phyloP scores from a whole-genome alignment of 2,888 invertebrate species.

The Eilema griseolum region DNA sequence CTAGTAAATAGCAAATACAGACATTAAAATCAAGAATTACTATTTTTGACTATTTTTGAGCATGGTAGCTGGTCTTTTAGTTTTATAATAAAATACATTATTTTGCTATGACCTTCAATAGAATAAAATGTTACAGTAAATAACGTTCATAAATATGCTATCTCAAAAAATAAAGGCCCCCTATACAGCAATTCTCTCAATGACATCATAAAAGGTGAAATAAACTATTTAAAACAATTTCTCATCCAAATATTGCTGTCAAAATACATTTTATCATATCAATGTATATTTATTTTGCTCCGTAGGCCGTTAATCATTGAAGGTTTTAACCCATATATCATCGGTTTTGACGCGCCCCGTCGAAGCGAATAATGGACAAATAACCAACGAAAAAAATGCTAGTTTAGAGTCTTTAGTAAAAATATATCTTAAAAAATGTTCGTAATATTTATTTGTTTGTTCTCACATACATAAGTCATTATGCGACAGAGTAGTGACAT shows the following conservation, averaged over 20 bases:
- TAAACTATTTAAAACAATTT: constrained; percentile 22
- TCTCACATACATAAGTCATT: too few relatives aligned
- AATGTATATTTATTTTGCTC: constrained; percentile 37
- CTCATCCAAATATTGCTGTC: constrained; percentile 31
- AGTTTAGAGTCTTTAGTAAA: constrained; percentile 9
- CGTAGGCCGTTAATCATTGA: constrained; percentile 45
- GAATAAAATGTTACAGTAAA: too few relatives aligned
- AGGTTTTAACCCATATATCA: constrained; percentile 55
- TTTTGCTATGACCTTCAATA: too few relatives aligned
- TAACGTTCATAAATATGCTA: too few relatives aligned
- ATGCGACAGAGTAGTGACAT: too few relatives aligned
- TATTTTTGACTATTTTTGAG: too few relatives aligned
- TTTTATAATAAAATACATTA: too few relatives aligned
- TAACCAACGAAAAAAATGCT: constrained; percentile 36
- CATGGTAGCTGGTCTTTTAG: too few relatives aligned
- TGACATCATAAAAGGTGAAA: constrained; percentile 6
- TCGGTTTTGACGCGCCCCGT: constrained; percentile 43
- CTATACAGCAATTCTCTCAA: not conserved
- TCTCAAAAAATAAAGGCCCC: too few relatives aligned
- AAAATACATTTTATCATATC: constrained; percentile 38
- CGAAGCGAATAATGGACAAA: constrained; percentile 45
- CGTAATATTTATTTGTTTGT: too few relatives aligned
- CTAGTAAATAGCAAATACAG: too few relatives aligned
- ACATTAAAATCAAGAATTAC: too few relatives aligned
- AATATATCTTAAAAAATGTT: constrained; percentile 8